Conservation (phyloP, 2,888 invertebrate genomes). For the Agrotis clavis region DNA sequence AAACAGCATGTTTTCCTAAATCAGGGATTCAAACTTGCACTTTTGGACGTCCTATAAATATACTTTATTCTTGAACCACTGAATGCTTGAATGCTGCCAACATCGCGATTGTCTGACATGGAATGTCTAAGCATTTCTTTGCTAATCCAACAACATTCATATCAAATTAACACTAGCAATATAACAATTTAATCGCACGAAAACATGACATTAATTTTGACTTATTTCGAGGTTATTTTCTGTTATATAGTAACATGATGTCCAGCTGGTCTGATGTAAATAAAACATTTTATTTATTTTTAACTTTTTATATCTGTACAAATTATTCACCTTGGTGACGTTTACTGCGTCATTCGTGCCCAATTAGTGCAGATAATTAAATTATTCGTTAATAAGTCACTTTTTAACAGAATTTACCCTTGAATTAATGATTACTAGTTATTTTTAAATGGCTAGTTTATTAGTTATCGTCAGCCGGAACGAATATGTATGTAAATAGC, state of each 20-base stretch:
- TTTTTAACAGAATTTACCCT: conserved; percentile 35
- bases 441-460: conserved; percentile 29
- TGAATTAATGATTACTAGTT: conserved; percentile 25
- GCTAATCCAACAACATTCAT: conserved; percentile 35
- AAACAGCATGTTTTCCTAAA: background rate
- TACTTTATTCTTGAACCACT: background rate
- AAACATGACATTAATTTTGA: conserved; percentile 31
- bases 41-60: conserved; percentile 32
- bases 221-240: conserved; percentile 22
- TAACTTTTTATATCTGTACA: background rate
- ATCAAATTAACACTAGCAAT: background rate
- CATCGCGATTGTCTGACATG: conserved; percentile 44
- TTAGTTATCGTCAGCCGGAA: conserved; percentile 35
- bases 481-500: conserved; percentile 49
- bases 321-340: conserved; percentile 2
- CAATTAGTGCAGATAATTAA: conserved; percentile 29
- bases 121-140: conserved; percentile 19
- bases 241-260: background rate
- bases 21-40: conserved; percentile 15
- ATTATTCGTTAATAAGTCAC: conserved; percentile 3
- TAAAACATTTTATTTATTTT: conserved; percentile 42
- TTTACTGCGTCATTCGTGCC: conserved; percentile 1
- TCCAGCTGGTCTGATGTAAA: conserved; percentile 29
- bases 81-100: conserved; percentile 23
- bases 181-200: conserved; percentile 22